Evolutionary conservation across 2,113 vertebrate genomes (phyloP).

Genomic region (Gadus macrocephalus): DNA sequence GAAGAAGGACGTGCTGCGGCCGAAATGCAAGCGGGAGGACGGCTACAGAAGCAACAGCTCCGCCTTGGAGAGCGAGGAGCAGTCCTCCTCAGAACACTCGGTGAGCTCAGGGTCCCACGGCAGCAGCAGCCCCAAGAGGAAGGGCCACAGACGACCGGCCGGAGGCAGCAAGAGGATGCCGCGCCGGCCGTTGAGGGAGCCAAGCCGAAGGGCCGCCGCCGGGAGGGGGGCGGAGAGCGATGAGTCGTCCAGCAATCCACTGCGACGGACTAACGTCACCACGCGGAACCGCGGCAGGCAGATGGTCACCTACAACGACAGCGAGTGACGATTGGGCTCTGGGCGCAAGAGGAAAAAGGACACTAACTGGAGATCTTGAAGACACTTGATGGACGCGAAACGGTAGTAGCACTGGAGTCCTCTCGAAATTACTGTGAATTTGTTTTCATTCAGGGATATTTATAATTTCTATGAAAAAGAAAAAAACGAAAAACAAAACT

Average conservation of each 20-base stretch:
- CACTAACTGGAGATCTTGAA: slow-evolving; percentile 65
- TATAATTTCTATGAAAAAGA: slow-evolving; percentile 77
- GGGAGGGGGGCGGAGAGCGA: slow-evolving; percentile 60
- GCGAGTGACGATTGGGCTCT: slow-evolving; percentile 60
- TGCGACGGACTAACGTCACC: slow-evolving; percentile 51
- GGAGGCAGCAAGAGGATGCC: slow-evolving; percentile 30
- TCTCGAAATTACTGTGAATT: slow-evolving; percentile 78
- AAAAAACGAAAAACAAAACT: slow-evolving; percentile 50
- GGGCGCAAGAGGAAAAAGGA: slow-evolving; percentile 25
- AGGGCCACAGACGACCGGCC: slow-evolving; percentile 22
- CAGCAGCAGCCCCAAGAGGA: slow-evolving; percentile 68
- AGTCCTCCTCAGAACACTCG: slow-evolving; percentile 53
- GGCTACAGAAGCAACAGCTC: slow-evolving; percentile 53
- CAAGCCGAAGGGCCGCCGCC: slow-evolving; percentile 10
- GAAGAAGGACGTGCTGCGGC: slow-evolving; percentile 19
- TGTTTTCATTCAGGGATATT: slow-evolving; percentile 82
- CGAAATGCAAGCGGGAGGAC: slow-evolving; percentile 50
- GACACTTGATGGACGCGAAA: slow-evolving; percentile 66
- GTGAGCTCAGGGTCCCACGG: slow-evolving; percentile 67
- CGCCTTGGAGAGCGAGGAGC: slow-evolving; percentile 54
- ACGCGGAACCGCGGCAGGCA: slow-evolving; percentile 72
- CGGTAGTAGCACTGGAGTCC: slow-evolving; percentile 79
- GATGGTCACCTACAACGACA: slow-evolving; percentile 73
- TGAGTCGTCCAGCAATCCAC: slow-evolving; percentile 28
- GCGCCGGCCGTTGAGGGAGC: slow-evolving; percentile 36